A percentile compares a stretch with the other conserved stretches of the same genome.
phyloP scores from a whole-genome alignment of 1,140 invertebrate species.

The Protaetia brevitarsis region DNA sequence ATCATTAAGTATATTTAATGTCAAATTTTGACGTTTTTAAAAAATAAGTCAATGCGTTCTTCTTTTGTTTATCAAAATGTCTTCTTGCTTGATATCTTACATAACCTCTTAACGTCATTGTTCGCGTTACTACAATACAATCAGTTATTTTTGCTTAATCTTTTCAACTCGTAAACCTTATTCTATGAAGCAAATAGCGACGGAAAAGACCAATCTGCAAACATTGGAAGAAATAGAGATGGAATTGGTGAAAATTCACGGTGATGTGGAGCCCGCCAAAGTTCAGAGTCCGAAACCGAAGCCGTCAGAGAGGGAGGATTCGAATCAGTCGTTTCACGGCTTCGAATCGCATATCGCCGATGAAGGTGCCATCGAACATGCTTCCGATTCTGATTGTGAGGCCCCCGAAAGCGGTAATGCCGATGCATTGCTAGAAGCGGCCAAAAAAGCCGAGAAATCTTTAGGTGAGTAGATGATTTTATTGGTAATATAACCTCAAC shows the following conservation, averaged over 20 bases:
- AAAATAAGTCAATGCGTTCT: neutral
- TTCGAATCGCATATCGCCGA: slow-evolving; percentile 31
- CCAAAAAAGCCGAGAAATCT: slow-evolving; percentile 27
- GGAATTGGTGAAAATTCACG: slow-evolving; percentile 44
- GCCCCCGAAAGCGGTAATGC: slow-evolving; percentile 28
- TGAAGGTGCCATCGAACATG: slow-evolving; percentile 37
- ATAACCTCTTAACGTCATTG: neutral
- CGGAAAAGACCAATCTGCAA: slow-evolving; percentile 33
- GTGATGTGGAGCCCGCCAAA: slow-evolving; percentile 28
- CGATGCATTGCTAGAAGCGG: slow-evolving; percentile 27
- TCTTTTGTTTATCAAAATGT: neutral
- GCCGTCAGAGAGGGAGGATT: neutral
- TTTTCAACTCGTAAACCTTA: neutral
- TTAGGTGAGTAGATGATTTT: slow-evolving; percentile 25
- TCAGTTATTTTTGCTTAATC: neutral
- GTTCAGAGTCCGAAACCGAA: slow-evolving; percentile 16
- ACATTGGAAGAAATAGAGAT: slow-evolving; percentile 44
- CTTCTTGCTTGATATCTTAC: too few relatives aligned
- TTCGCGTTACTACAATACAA: too few relatives aligned
- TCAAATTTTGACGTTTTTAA: too few relatives aligned
- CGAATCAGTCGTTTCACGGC: slow-evolving; percentile 8
- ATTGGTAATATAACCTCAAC: too few relatives aligned
- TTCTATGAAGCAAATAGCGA: slow-evolving; percentile 4
- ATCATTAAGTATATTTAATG: too few relatives aligned
- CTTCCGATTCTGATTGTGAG: slow-evolving; percentile 40